Base-by-base conservation (phyloP, 2,888 invertebrate species). In the Doris montereyensis region DNA sequence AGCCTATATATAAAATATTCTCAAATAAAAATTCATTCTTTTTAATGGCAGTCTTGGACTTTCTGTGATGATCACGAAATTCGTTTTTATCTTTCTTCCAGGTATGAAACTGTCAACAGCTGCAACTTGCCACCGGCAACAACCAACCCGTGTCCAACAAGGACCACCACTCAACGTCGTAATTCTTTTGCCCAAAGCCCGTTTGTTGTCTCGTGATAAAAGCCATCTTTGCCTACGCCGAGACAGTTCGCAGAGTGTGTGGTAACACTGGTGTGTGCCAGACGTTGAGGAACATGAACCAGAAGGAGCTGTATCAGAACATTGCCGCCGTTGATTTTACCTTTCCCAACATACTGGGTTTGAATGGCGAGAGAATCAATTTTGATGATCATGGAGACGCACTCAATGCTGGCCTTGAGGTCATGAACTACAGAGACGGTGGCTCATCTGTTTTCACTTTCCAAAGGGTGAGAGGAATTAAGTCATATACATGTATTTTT, bases 161-260 rank as follows among this genome's bases (percentile, higher is more conserved):
- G n/a, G n/a, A n/a, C n/a, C n/a, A n/a, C n/a, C n/a, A n/a, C n/a
- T n/a, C n/a, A n/a, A n/a, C n/a, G n/a, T n/a, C n/a, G n/a, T n/a
- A 81, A 79, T 3, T 52, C 73, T 1, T 84, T 81, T 78, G 72
- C 75, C 0, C 83, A 84, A 78, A 83, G 79, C 21, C 76, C 84
- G 0, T 86, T 76, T 65, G 86, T 87, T 0, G 88, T 32, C 79
- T 86, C 17, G 85, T 87, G 0, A 86, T 90, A 32, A 82, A 85
- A 57, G 87, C 88, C 13, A 85, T 89, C 10, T 87, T 85, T 81
- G 85, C 89, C 1, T 89, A 86, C 77, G 89, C 88, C 0, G 86
- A 84, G 60, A 88, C 88, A 0, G 68, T 89, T 32, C 83, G 83
- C 67, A 75, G 67, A 1, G 87, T 88, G 0, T 87, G 87, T 32